Evolutionary conservation across 2,113 vertebrate genomes (phyloP).

Genomic region (Alexandromys fortis): DNA sequence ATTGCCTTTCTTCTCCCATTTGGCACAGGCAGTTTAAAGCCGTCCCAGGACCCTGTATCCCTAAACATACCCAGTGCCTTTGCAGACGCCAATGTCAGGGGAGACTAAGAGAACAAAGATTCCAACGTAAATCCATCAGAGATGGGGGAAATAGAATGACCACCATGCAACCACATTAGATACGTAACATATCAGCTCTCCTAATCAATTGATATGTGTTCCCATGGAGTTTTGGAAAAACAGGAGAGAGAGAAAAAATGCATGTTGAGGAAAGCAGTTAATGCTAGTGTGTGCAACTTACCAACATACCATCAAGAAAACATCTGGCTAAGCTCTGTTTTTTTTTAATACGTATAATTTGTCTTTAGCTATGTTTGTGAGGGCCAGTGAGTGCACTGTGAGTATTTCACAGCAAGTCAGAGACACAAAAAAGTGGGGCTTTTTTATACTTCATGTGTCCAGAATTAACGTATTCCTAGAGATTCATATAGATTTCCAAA

Average conservation of each 20-base stretch:
- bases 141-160: not conserved
- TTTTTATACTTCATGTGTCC: slow-evolving; percentile 3
- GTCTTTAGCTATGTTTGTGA: not conserved
- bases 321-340: not conserved
- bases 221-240: not conserved
- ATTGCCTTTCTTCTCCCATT: not conserved
- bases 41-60: not conserved
- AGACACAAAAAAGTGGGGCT: not conserved
- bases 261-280: not conserved
- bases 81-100: not conserved
- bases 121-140: not conserved
- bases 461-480: slow-evolving; percentile 38
- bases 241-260: not conserved
- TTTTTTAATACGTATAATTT: not conserved
- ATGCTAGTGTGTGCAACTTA: not conserved
- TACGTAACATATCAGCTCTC: not conserved
- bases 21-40: not conserved
- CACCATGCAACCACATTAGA: not conserved
- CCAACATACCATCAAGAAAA: not conserved
- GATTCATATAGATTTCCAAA: not conserved
- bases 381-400: not conserved
- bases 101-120: not conserved
- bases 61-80: not conserved
- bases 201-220: not conserved
- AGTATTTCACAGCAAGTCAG: not conserved